These are phyloP conservation scores for Phengaris arion DNA, from an alignment of 2,888 invertebrate genomes.

Conservation along the genomic window DNA sequence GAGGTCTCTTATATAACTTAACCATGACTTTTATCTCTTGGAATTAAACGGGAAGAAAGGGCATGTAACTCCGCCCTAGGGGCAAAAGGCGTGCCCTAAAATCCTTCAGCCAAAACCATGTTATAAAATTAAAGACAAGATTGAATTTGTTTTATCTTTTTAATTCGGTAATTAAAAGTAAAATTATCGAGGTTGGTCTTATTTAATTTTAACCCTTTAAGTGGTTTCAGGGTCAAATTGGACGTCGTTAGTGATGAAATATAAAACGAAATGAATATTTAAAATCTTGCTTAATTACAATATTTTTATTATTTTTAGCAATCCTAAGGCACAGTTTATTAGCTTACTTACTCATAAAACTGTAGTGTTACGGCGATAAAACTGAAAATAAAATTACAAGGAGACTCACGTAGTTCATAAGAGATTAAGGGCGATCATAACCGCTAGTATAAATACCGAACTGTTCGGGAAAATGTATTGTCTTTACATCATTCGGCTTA, in stretches of 20 bases:
- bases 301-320: too few relatives aligned
- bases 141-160: not conserved
- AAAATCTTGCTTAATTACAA: too few relatives aligned
- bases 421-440: not conserved
- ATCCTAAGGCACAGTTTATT: too few relatives aligned
- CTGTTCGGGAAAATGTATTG: not conserved
- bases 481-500: not conserved
- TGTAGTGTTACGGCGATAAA: not conserved
- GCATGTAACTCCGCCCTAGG: conserved; percentile 18
- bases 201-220: not conserved
- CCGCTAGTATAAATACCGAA: conserved; percentile 5
- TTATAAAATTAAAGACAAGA: conserved; percentile 8
- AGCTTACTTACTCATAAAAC: too few relatives aligned
- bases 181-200: not conserved
- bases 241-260: not conserved
- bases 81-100: not conserved
- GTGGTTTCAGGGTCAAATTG: not conserved
- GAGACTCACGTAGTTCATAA: not conserved
- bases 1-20: conserved; percentile 4
- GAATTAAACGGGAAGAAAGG: conserved; percentile 12
- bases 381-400: not conserved
- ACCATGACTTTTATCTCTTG: conserved; percentile 17
- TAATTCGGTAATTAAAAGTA: not conserved
- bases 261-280: not conserved
- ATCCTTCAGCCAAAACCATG: conserved; percentile 8